Conservation (phyloP, 1,140 invertebrate genomes). For the Micrasema longulum region DNA sequence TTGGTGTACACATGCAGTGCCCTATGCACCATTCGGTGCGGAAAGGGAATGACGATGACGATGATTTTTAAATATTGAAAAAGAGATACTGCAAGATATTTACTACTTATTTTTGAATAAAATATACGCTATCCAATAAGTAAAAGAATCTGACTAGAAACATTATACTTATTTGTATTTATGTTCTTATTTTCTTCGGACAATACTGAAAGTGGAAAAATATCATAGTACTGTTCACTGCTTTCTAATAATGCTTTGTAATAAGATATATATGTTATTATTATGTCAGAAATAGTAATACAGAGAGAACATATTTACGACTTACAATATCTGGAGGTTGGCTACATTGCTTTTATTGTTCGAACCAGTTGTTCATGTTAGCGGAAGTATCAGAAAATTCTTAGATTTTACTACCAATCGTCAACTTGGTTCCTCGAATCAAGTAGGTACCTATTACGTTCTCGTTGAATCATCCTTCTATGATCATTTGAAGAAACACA, state of each 20-base stretch:
- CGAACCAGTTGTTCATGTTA: slow-evolving; percentile 33
- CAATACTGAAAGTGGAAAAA: background rate
- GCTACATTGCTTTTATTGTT: slow-evolving; percentile 46
- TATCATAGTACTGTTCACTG: slow-evolving; percentile 25
- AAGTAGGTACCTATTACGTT: background rate
- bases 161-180: too few species aligned
- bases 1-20: too few species aligned
- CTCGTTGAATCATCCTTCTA: too few species aligned
- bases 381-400: slow-evolving; percentile 5
- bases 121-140: too few species aligned
- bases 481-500: too few species aligned
- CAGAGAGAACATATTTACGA: slow-evolving; percentile 47
- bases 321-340: slow-evolving; percentile 47
- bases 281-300: slow-evolving; percentile 50
- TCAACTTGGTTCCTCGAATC: slow-evolving; percentile 18
- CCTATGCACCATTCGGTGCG: too few species aligned
- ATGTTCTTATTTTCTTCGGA: background rate
- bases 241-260: slow-evolving; percentile 52
- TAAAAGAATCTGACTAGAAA: too few species aligned
- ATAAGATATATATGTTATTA: slow-evolving; percentile 49
- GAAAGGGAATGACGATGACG: too few species aligned
- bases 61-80: too few species aligned
- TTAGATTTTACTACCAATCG: slow-evolving; percentile 17
- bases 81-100: too few species aligned
- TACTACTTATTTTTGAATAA: too few species aligned